phyloP scores from a whole-genome alignment of 2,113 vertebrate species.

The Atlantisia rogersi region DNA sequence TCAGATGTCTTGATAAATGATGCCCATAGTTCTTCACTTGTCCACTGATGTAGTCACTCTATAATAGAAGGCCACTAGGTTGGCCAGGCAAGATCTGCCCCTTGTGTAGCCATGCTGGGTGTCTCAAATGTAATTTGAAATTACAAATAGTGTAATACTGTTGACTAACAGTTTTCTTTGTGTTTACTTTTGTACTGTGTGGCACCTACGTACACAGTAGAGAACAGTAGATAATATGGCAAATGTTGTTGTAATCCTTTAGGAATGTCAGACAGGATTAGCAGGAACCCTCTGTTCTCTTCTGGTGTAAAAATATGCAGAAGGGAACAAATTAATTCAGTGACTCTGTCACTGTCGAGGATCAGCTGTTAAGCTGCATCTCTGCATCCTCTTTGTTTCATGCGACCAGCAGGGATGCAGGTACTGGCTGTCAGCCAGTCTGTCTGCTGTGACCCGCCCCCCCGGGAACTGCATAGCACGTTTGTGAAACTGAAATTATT shows the following conservation, averaged over 20 bases:
- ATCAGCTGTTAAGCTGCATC: constrained; percentile 8
- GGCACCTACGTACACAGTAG: background rate
- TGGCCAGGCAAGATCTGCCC: background rate
- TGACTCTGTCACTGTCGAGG: background rate
- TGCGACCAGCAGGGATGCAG: background rate
- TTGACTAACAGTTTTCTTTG: background rate
- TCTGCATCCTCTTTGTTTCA: constrained; percentile 5
- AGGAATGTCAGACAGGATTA: constrained; percentile 20
- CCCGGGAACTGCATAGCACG: background rate
- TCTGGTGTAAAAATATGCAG: constrained; percentile 15
- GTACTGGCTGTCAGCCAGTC: background rate
- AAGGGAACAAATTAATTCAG: constrained; percentile 22
- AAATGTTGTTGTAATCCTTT: background rate
- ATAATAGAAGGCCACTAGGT: background rate
- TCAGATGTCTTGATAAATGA: too few relatives aligned
- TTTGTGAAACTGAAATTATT: background rate
- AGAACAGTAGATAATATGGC: background rate
- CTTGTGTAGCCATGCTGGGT: background rate
- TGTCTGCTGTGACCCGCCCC: background rate
- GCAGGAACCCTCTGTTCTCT: background rate
- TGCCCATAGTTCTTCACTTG: background rate
- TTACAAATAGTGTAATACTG: background rate
- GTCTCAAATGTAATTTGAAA: background rate
- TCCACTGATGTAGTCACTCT: background rate
- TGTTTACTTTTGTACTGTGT: background rate